Base-by-base conservation (phyloP, 2,113 vertebrate genomes). In the Heterotis niloticus region DNA sequence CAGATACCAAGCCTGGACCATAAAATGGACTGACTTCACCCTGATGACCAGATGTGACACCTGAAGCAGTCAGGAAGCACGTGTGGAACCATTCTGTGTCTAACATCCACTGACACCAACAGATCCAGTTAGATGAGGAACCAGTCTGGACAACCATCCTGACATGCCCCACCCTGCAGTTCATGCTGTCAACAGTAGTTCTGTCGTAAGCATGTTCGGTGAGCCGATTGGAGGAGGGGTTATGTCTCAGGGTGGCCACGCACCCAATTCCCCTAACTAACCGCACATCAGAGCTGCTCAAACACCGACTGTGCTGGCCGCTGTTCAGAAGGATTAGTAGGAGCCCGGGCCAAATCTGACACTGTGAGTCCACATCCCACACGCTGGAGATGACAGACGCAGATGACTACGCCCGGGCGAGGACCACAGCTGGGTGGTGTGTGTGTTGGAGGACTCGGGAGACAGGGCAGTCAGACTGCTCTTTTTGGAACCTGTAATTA, bases 201-300 rank as follows among this genome's bases (percentile, higher is more conserved):
- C 34, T 44, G 34, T 44, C 34, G 2, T 44, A 7, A 44, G 34
- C 34, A 4, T 44, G 34, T 7, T 44, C 34, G 7, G 34, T 44
- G 34, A 44, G 34, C 34, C 17, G 67, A 29, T 69, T 44, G 29
- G 29, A 16, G 29, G 17, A 5, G 65, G 65, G 65, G 24, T 24
- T 16, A 13, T 20, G 26, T 69, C 29, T 34, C 18, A 29, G 9
- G 34, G 18, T 20, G 29, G 68, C 68, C 34, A 0, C 18, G 68
- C 34, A 70, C 70, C 34, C 24, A 57, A 74, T 74, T 54, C 71
- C 71, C 54, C 28, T 57, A 74, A 57, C 24, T 74, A 54, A 54
- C 71, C 0, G 23, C 57, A 57, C 71, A 74, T 16, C 71, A 74
- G 71, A 28, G 57, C 51, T 24, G 17, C n/a, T 74, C 71, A 23